Evolutionary conservation across 2,888 invertebrate species (phyloP), one percentile per base, ranked within the genome.

Genomic region (Chrysolina haemoptera): DNA sequence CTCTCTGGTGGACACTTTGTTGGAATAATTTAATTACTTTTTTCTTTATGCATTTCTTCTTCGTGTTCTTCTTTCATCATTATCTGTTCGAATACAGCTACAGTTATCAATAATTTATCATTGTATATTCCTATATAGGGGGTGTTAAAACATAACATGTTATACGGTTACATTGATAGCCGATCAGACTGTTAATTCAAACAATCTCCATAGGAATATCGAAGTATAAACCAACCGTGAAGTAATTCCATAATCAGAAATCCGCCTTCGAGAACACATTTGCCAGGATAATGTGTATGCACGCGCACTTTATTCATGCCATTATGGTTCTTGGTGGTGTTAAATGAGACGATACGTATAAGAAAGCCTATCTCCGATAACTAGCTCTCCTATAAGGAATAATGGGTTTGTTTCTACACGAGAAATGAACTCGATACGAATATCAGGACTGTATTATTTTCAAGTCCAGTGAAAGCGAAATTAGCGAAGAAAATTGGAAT

Each of bases 281-380:
- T 71, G 70, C 73, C 66, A 18, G 53, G 68, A 59, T 75, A 75
- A 76, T 75, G 69, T 73, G 76, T 75, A 70, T 75, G 75, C 78
- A 72, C 75, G 71, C 62, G 75, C 71, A 68, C 62, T 78, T 76
- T 75, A 76, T 53, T 12, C 71, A 74, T 76, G 71, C 76, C 69
- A 70, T 78, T 76, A 78, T 73, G 74, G 63, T 67, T 59, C 67
- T 73, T 76, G 75, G 76, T 75, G 71, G 71, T 71, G 73, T 70
- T 69, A 73, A 76, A 76, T 70, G 67, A 68, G 71, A 75, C 76
- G 16, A 27, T 59, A 59, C 22, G n/a, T 59, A 59, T 27, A 10
- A 50, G n/a, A 50, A 46, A 46, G 50, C 2, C 48, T n/a, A 59
- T 59, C 27, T 35, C 27, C 59, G 59, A 59, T 59, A 59, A 59